Percentiles rank a stretch among this genome's conserved stretches.
phyloP scores from a whole-genome alignment of 1,140 invertebrate genomes.

The Drosophila azteca region DNA sequence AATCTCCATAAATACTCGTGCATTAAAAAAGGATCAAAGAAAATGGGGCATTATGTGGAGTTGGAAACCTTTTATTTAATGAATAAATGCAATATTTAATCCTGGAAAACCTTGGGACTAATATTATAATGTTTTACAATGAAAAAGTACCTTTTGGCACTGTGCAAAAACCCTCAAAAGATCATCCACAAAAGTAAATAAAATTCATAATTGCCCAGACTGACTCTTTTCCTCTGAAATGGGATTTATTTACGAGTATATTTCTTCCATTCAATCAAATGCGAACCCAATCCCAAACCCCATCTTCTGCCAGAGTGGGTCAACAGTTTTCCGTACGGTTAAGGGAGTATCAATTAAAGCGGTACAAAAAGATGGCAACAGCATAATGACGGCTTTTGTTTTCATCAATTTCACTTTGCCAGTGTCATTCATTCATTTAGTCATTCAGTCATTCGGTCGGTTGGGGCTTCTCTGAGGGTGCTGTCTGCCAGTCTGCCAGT shows the following conservation, averaged over 20 bases:
- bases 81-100: too few species aligned
- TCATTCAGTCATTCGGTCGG: conserved; percentile 36
- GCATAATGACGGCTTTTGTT: conserved; percentile 64
- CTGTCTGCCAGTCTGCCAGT: conserved; percentile 19
- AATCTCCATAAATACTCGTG: too few species aligned
- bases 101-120: too few species aligned
- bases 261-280: conserved; percentile 10
- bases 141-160: too few species aligned
- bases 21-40: too few species aligned
- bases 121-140: too few species aligned
- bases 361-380: conserved; percentile 20
- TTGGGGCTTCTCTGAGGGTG: conserved; percentile 35
- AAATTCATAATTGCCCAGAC: too few species aligned
- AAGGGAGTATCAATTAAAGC: conserved; percentile 36
- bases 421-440: conserved; percentile 19
- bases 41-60: too few species aligned
- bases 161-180: too few species aligned
- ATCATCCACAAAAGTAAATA: too few species aligned
- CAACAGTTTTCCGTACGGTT: conserved; percentile 13
- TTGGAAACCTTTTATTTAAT: too few species aligned
- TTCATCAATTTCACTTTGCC: conserved; percentile 58
- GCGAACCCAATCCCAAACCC: conserved; percentile 21
- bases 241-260: conserved; percentile 2
- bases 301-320: conserved; percentile 4
- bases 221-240: neutral